Percentiles rank a stretch among this genome's conserved stretches.
phyloP scores from a whole-genome alignment of 2,113 vertebrate genomes.

The Zapus hudsonius region DNA sequence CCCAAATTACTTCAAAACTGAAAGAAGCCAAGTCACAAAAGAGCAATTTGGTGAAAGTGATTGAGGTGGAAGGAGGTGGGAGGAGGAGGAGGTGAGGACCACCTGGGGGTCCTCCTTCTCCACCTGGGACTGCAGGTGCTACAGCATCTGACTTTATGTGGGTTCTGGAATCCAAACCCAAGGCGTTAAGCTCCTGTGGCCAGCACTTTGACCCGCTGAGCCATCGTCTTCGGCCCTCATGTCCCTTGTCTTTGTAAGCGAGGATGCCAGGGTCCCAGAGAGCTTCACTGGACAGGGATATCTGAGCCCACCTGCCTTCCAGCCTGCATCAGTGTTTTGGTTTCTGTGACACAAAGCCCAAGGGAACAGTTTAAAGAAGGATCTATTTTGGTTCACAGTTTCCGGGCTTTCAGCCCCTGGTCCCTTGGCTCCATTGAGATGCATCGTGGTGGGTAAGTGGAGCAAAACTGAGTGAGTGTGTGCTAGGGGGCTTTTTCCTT shows the following conservation, averaged over 20 bases:
- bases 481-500: background rate
- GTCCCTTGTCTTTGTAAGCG: background rate
- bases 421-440: rapidly evolving
- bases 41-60: background rate
- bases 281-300: too few species aligned
- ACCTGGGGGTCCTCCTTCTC: too few species aligned
- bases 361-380: background rate
- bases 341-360: background rate
- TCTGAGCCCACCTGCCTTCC: background rate
- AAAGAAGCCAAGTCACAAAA: constrained; percentile 43
- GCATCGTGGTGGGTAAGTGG: background rate
- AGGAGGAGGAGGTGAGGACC: too few species aligned
- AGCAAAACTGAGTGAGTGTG: background rate
- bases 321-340: too few species aligned
- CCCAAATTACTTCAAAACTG: constrained; percentile 68
- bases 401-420: background rate
- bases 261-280: background rate
- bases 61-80: background rate
- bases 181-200: too few species aligned
- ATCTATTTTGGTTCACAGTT: background rate
- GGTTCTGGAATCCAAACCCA: too few species aligned
- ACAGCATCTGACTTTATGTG: too few species aligned
- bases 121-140: too few species aligned
- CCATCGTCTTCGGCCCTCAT: too few species aligned
- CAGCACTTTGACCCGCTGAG: too few species aligned